A percentile compares a stretch with the other conserved stretches of the same genome.
Evolutionary conservation across 2,888 invertebrate genomes (phyloP).

Genomic region (Chrysodeixis includens): DNA sequence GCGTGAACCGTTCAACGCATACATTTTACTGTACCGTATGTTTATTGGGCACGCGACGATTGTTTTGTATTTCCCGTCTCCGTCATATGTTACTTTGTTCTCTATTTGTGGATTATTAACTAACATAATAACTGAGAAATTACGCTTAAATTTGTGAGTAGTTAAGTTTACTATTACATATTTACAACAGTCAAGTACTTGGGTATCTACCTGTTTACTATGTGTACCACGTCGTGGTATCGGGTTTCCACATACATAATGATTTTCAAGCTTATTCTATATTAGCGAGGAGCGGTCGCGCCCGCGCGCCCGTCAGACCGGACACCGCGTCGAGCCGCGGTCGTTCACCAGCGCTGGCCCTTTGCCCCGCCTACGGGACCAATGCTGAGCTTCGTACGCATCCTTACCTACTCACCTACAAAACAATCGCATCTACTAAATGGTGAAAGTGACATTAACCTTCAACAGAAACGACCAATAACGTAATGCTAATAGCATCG

Average conservation of each 20-base stretch:
- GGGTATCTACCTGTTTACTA: constrained; percentile 29
- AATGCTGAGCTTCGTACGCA: constrained; percentile 48
- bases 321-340: constrained; percentile 63
- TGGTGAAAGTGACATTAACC: constrained; percentile 21
- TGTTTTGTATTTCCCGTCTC: neutral
- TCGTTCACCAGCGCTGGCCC: constrained; percentile 76
- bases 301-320: constrained; percentile 49
- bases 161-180: constrained; percentile 15
- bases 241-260: constrained; percentile 51
- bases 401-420: constrained; percentile 47
- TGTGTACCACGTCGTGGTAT: constrained; percentile 35
- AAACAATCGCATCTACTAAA: constrained; percentile 21
- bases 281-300: constrained; percentile 48
- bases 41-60: constrained; percentile 5
- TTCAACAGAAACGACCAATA: constrained; percentile 5
- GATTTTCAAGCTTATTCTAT: constrained; percentile 58
- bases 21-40: constrained; percentile 2
- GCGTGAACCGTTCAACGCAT: constrained; percentile 9
- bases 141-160: too few species aligned
- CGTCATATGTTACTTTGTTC: neutral
- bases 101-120: neutral
- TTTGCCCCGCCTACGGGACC: constrained; percentile 69
- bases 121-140: too few species aligned
- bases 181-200: constrained; percentile 14
- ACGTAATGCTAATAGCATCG: constrained; percentile 2